Conservation (phyloP, 2,797 vertebrate genomes). For the Tenualosa ilisha region DNA sequence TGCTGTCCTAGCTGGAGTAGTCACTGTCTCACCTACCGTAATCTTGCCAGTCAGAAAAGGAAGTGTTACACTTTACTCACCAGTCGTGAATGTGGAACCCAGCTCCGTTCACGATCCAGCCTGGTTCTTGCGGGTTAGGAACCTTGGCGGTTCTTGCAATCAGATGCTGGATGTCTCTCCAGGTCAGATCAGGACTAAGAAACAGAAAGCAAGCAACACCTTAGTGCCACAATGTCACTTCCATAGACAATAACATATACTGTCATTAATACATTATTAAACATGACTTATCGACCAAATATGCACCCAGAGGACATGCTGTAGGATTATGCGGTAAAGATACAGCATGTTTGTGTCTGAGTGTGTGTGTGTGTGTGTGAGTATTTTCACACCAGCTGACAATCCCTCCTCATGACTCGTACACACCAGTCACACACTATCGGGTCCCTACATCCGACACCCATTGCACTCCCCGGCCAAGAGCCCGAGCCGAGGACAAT, state of each 20-base stretch:
- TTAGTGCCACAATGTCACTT: background rate
- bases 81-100: slow-evolving; percentile 64
- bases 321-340: no score
- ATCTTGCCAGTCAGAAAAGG: no score
- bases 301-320: no score
- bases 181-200: slow-evolving; percentile 76
- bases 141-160: slow-evolving; percentile 76
- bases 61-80: slow-evolving; percentile 32
- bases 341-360: slow-evolving; percentile 9
- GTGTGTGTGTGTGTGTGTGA: slow-evolving; percentile 29
- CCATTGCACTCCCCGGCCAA: background rate
- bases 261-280: no score
- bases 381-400: slow-evolving; percentile 15
- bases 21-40: background rate
- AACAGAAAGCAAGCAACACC: slow-evolving; percentile 66
- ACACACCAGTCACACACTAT: background rate
- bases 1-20: background rate
- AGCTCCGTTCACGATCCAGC: slow-evolving; percentile 73
- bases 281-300: background rate
- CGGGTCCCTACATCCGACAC: background rate
- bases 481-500: background rate
- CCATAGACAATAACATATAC: no score
- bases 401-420: no score
- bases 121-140: slow-evolving; percentile 70
- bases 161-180: slow-evolving; percentile 78